Evolutionary conservation across 2,113 vertebrate species (phyloP).

Genomic region (Sus scrofa): DNA sequence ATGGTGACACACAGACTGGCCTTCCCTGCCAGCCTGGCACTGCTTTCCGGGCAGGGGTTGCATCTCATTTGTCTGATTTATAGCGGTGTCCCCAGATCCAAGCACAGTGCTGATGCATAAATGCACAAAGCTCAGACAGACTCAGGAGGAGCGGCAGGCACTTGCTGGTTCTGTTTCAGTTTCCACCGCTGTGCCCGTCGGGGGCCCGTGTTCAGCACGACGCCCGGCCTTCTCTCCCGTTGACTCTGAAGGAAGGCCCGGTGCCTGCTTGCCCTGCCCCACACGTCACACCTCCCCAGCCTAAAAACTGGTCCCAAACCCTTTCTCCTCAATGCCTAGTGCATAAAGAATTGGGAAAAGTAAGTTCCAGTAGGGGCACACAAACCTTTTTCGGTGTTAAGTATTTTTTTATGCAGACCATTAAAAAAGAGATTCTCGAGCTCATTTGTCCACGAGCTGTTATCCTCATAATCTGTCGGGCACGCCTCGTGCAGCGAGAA

Average conservation of each 20-base stretch:
- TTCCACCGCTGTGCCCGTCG: fast-evolving
- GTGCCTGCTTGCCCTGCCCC: neutral
- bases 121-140: neutral
- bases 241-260: neutral
- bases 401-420: neutral
- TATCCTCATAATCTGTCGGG: constrained; percentile 62
- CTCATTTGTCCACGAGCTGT: constrained; percentile 52
- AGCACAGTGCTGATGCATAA: neutral
- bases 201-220: fast-evolving
- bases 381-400: neutral
- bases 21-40: neutral
- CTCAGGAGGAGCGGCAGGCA: fast-evolving
- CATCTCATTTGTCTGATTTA: neutral
- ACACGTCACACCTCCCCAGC: fast-evolving
- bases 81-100: neutral
- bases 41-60: neutral
- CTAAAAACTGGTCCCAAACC: neutral
- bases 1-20: neutral
- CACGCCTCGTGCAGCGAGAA: constrained; percentile 40
- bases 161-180: neutral
- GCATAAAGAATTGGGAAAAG: neutral
- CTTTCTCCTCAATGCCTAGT: constrained; percentile 9
- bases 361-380: neutral
- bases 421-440: constrained; percentile 52
- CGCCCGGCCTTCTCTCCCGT: neutral